phyloP scores from a whole-genome alignment of 1,140 invertebrate genomes.

The Drosophila repleta region DNA sequence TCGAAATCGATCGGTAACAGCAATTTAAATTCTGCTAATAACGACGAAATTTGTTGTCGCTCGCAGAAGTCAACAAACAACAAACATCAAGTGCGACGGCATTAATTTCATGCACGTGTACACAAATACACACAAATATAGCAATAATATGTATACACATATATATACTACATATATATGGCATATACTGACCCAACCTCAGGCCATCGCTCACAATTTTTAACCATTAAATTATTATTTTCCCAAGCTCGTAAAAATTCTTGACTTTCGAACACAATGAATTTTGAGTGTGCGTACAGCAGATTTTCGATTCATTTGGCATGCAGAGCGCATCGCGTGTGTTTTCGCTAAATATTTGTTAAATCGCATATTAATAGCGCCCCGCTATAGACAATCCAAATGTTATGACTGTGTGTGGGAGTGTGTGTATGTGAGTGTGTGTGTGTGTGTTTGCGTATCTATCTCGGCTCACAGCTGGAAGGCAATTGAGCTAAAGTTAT shows the following conservation, averaged over 20 bases:
- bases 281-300: conserved; percentile 44
- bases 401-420: conserved; percentile 18
- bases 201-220: conserved; percentile 43
- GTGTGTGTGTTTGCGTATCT: conserved; percentile 40
- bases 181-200: neutral
- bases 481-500: neutral
- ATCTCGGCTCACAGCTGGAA: neutral
- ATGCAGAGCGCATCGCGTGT: conserved; percentile 57
- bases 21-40: conserved; percentile 82
- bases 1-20: conserved; percentile 69
- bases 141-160: neutral
- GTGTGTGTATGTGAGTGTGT: conserved; percentile 27
- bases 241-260: conserved; percentile 82
- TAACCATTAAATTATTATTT: conserved; percentile 81
- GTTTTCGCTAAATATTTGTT: conserved; percentile 83
- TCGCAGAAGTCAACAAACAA: conserved; percentile 38
- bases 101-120: conserved; percentile 80
- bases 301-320: conserved; percentile 54
- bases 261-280: conserved; percentile 75
- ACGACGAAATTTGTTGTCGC: conserved; percentile 63
- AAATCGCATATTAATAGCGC: conserved; percentile 82
- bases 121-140: neutral
- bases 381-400: conserved; percentile 63
- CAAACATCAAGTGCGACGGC: conserved; percentile 8
- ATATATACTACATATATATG: conserved; percentile 1